Conservation (phyloP, 2,797 vertebrate species). For the Falco novaeseelandiae region DNA sequence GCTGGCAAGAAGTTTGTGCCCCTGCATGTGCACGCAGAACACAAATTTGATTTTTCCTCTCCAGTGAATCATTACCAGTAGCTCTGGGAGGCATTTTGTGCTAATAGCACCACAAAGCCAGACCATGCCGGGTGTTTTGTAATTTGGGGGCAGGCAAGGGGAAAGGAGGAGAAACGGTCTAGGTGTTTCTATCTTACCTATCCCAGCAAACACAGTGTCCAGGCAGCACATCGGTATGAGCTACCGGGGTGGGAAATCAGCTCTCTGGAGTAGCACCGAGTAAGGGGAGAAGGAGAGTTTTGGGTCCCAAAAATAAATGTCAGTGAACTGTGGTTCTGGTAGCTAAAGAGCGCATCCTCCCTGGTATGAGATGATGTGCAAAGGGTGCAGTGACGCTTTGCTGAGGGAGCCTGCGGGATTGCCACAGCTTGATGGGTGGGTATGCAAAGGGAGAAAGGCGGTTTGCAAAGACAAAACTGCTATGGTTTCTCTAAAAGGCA, state of each 20-base stretch:
- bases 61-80: neutral
- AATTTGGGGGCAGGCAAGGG: neutral
- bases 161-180: neutral
- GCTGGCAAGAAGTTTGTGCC: neutral
- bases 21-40: fast-evolving
- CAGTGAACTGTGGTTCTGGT: fast-evolving
- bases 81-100: neutral
- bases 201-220: neutral
- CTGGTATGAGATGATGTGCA: neutral
- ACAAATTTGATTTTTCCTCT: neutral
- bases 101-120: neutral
- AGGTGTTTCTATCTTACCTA: fast-evolving
- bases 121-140: neutral
- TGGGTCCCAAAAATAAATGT: neutral
- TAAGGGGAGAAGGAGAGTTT: neutral
- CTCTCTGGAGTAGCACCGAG: neutral
- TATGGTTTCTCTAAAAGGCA: neutral
- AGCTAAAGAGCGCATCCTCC: neutral
- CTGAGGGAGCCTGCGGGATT: neutral
- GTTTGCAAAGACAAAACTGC: neutral
- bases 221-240: fast-evolving
- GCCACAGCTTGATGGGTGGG: fast-evolving
- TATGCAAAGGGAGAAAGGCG: neutral
- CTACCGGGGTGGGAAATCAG: neutral
- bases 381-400: fast-evolving